Evolutionary conservation across 2,888 invertebrate species (phyloP).

Genomic region (Leptinotarsa tumamoca): DNA sequence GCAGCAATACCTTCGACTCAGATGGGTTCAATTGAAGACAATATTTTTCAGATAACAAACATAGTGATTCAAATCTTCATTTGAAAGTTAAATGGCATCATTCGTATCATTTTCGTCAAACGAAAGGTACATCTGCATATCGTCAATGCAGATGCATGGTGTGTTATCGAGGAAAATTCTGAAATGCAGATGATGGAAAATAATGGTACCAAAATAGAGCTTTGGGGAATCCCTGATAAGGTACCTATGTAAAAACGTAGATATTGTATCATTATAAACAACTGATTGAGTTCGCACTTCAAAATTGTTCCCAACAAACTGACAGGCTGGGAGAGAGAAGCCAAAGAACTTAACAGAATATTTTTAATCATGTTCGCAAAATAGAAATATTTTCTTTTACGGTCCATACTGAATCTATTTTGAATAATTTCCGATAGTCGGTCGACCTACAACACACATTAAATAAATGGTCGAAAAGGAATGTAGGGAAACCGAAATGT

Average conservation of each 20-base stretch:
- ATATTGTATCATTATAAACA: neutral
- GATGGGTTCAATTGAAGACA: neutral
- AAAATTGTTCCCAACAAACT: neutral
- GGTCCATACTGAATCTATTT: neutral
- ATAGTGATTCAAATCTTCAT: neutral
- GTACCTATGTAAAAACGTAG: neutral
- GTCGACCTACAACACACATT: conserved; percentile 10
- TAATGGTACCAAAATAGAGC: neutral
- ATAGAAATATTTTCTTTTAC: neutral
- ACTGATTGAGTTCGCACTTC: neutral
- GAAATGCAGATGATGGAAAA: neutral
- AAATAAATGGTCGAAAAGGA: conserved; percentile 34
- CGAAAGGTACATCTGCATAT: neutral
- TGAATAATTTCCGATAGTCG: neutral
- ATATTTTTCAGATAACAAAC: neutral
- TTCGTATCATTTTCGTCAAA: neutral
- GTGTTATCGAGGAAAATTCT: neutral
- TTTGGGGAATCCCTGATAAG: neutral
- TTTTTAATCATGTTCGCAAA: neutral
- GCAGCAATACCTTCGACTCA: neutral
- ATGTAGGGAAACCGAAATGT: conserved; percentile 50
- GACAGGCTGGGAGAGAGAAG: neutral
- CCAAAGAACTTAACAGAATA: neutral
- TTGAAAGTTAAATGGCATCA: neutral
- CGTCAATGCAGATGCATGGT: neutral